phyloP scores from a whole-genome alignment of 2,888 invertebrate genomes.

The Carpatolechia fugitivella region DNA sequence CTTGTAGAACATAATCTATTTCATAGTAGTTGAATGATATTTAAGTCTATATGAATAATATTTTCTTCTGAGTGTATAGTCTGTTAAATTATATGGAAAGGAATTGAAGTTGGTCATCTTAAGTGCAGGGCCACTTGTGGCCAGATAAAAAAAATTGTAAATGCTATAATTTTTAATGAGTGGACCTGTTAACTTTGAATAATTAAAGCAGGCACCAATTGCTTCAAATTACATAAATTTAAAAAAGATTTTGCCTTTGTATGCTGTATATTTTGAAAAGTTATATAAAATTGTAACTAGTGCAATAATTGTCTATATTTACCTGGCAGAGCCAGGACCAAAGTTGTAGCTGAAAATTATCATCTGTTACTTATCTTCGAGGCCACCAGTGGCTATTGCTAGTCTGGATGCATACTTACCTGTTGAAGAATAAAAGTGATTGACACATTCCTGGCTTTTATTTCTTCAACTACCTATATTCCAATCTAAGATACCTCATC shows the following conservation, averaged over 20 bases:
- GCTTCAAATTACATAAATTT: too few species aligned
- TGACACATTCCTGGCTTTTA: conserved; percentile 26
- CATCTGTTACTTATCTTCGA: conserved; percentile 7
- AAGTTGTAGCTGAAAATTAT: neutral
- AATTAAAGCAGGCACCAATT: too few species aligned
- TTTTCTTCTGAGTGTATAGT: conserved; percentile 22
- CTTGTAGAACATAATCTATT: conserved; percentile 38
- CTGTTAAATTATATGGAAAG: neutral
- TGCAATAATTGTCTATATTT: conserved; percentile 1
- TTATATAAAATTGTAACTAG: neutral
- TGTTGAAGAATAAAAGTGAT: conserved; percentile 55
- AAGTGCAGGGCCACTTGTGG: conserved; percentile 1
- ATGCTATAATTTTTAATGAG: neutral
- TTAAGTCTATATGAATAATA: conserved; percentile 23
- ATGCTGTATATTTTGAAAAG: too few species aligned
- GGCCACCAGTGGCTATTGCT: conserved; percentile 25
- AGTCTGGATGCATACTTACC: conserved; percentile 32
- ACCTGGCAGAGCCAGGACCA: neutral
- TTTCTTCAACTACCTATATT: neutral
- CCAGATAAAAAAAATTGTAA: neutral
- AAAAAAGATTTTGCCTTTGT: too few species aligned
- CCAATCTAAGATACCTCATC: too few species aligned
- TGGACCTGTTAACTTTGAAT: too few species aligned
- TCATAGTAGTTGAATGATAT: conserved; percentile 35
- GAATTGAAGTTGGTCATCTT: neutral